These are phyloP conservation scores for Tyto alba DNA, from an alignment of 2,113 vertebrate genomes.

Conservation along the genomic window DNA sequence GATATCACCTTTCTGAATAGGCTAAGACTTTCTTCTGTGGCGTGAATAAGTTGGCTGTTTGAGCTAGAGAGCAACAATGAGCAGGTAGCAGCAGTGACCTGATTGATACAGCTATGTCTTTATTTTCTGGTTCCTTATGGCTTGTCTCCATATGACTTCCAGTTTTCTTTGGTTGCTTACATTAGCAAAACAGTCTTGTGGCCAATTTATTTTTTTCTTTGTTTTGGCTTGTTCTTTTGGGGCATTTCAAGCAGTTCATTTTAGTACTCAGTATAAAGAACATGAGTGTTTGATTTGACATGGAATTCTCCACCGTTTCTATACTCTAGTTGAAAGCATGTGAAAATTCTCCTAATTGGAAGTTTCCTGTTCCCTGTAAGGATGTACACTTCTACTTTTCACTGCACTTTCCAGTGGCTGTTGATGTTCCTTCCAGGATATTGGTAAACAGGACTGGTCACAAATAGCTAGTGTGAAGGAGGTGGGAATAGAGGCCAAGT, in stretches of 20 bases:
- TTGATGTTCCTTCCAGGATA: background rate
- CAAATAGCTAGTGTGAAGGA: background rate
- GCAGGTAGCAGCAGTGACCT: background rate
- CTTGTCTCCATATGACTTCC: background rate
- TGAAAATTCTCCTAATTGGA: background rate
- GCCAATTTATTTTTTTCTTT: background rate
- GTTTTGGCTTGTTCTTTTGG: background rate
- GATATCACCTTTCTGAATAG: background rate
- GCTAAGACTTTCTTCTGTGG: background rate
- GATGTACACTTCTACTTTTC: background rate
- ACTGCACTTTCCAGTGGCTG: background rate
- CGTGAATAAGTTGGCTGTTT: background rate
- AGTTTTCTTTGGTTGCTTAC: background rate
- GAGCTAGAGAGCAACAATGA: background rate
- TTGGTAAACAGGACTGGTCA: background rate
- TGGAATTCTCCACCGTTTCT: background rate
- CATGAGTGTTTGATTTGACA: background rate
- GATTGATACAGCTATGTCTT: background rate
- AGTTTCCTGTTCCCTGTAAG: background rate
- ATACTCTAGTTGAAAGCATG: background rate
- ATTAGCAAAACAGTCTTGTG: background rate
- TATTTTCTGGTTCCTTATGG: background rate
- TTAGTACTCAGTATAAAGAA: background rate
- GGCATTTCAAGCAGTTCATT: background rate
- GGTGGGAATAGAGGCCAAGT: background rate